Evolutionary conservation across 2,888 invertebrate genomes (phyloP).

Genomic region (Oxycera nigricornis): DNA sequence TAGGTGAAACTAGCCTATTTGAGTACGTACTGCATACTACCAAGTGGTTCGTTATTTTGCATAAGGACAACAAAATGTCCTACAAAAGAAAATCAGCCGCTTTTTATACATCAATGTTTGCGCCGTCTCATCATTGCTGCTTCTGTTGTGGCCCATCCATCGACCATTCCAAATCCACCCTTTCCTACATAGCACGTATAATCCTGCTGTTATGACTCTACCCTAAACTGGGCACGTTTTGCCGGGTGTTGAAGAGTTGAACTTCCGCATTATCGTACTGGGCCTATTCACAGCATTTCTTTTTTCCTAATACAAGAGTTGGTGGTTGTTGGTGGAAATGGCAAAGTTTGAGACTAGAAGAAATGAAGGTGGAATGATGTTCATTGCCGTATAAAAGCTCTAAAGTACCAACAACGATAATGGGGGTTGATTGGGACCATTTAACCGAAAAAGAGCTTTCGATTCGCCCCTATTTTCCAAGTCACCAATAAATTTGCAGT

Average conservation of each 20-base stretch:
- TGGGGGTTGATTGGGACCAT: not conserved
- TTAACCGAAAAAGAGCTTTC: constrained; percentile 20
- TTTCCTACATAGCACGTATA: not conserved
- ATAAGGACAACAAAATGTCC: no score
- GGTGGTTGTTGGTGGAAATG: not conserved
- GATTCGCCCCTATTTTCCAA: not conserved
- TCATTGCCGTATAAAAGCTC: constrained; percentile 3
- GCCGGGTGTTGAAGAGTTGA: constrained; percentile 33
- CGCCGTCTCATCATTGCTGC: no score
- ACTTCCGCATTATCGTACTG: constrained; percentile 32
- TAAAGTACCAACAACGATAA: not conserved
- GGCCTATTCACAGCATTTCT: constrained; percentile 29
- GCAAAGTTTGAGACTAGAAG: not conserved
- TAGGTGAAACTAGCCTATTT: no score
- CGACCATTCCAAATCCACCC: not conserved
- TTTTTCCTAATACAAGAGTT: not conserved
- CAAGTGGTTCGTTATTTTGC: no score
- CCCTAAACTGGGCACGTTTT: not conserved
- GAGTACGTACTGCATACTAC: no score
- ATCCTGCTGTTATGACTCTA: not conserved
- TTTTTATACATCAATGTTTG: no score
- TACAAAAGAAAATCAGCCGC: no score
- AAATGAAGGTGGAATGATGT: not conserved
- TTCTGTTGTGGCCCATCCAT: no score
- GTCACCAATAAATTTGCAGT: not conserved